Conservation (phyloP, 2,888 invertebrate genomes). For the Boloria euphrosyne region DNA sequence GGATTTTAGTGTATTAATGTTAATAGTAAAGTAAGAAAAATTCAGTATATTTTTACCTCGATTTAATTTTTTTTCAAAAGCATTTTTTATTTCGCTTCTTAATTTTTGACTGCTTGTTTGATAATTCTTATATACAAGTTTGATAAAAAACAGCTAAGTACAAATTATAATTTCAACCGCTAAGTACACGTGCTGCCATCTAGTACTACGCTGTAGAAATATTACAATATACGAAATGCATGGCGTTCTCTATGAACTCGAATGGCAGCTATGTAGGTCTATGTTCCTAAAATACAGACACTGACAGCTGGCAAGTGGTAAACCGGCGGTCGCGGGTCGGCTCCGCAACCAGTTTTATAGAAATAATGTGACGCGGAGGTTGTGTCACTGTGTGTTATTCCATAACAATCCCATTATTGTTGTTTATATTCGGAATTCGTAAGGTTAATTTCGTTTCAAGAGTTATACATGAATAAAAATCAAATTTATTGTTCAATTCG, state of each 20-base stretch:
- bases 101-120: too few species aligned
- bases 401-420: constrained; percentile 68
- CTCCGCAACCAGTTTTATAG: constrained; percentile 69
- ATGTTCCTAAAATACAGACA: constrained; percentile 24
- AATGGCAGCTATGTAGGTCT: constrained; percentile 9
- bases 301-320: constrained; percentile 35
- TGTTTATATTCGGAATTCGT: constrained; percentile 74
- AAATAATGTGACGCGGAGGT: constrained; percentile 52
- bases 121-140: too few species aligned
- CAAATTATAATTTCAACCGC: neutral
- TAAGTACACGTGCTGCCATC: constrained; percentile 12
- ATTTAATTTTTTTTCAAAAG: too few species aligned
- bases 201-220: constrained; percentile 5
- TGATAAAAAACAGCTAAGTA: neutral
- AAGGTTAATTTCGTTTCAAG: constrained; percentile 46
- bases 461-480: constrained; percentile 55
- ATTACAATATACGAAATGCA: neutral
- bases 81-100: too few species aligned
- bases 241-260: neutral
- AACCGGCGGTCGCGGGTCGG: constrained; percentile 17
- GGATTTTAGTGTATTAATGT: too few species aligned
- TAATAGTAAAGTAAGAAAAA: too few species aligned
- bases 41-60: too few species aligned
- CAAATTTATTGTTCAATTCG: constrained; percentile 44
- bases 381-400: constrained; percentile 54